Evolutionary conservation across 2,888 invertebrate genomes (phyloP).

Genomic region (Pogonocherus hispidulus): DNA sequence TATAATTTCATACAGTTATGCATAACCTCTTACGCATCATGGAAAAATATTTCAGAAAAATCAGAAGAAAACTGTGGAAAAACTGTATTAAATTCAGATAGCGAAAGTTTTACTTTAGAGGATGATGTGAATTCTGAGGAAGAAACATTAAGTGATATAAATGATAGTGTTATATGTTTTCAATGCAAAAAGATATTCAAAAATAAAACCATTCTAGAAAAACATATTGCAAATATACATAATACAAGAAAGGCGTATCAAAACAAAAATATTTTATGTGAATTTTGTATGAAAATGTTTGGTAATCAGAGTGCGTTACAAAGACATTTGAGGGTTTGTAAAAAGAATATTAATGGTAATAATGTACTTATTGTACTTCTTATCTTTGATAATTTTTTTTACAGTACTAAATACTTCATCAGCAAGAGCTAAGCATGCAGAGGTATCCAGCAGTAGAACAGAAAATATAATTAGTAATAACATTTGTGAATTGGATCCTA

Average conservation of each 20-base stretch:
- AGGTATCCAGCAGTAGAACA: slow-evolving; percentile 4
- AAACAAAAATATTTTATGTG: slow-evolving; percentile 42
- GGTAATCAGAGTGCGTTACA: slow-evolving; percentile 50
- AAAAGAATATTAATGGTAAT: slow-evolving; percentile 40
- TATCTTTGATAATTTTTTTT: background rate
- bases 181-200: slow-evolving; percentile 50
- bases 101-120: slow-evolving; percentile 17
- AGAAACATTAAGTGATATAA: slow-evolving; percentile 22
- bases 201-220: slow-evolving; percentile 42
- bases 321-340: slow-evolving; percentile 50
- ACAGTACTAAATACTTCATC: background rate
- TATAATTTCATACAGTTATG: slow-evolving; percentile 58
- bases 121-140: slow-evolving; percentile 25
- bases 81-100: slow-evolving; percentile 13
- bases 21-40: slow-evolving; percentile 52
- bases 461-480: background rate
- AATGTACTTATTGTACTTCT: background rate
- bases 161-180: slow-evolving; percentile 45
- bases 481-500: slow-evolving; percentile 9
- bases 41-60: slow-evolving; percentile 30
- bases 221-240: slow-evolving; percentile 48
- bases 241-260: slow-evolving; percentile 27
- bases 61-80: slow-evolving; percentile 3
- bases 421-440: background rate
- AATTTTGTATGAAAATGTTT: slow-evolving; percentile 48